Conservation (phyloP, 2,113 vertebrate species). For the Myodes glareolus region DNA sequence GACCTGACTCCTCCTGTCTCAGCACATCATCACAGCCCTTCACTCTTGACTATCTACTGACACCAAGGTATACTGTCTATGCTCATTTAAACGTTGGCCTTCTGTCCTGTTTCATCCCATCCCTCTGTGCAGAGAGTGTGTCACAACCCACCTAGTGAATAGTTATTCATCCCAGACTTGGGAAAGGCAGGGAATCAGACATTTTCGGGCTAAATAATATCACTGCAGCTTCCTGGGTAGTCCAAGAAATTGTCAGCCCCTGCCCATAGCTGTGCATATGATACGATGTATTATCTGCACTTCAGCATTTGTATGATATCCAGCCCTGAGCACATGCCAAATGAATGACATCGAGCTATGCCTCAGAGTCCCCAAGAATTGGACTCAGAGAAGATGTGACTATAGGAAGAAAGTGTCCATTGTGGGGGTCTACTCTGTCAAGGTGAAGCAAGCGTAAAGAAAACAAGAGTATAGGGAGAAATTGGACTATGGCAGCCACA, state of each 20-base stretch:
- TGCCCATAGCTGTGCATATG: background rate
- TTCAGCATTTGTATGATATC: background rate
- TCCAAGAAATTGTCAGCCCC: background rate
- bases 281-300: fast-evolving
- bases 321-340: background rate
- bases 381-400: background rate
- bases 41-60: background rate
- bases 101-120: background rate
- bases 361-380: background rate
- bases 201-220: background rate
- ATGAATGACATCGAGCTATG: background rate
- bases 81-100: background rate
- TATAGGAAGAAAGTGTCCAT: background rate
- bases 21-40: fast-evolving
- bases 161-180: background rate
- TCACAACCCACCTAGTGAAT: fast-evolving
- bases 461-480: background rate
- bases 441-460: background rate
- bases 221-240: background rate
- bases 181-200: background rate
- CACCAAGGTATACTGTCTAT: background rate
- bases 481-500: background rate
- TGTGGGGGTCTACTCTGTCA: background rate
- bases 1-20: background rate
- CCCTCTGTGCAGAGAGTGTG: background rate